These are phyloP conservation scores for Oxycera nigricornis DNA, from an alignment of 2,888 invertebrate species.

Conservation along the genomic window DNA sequence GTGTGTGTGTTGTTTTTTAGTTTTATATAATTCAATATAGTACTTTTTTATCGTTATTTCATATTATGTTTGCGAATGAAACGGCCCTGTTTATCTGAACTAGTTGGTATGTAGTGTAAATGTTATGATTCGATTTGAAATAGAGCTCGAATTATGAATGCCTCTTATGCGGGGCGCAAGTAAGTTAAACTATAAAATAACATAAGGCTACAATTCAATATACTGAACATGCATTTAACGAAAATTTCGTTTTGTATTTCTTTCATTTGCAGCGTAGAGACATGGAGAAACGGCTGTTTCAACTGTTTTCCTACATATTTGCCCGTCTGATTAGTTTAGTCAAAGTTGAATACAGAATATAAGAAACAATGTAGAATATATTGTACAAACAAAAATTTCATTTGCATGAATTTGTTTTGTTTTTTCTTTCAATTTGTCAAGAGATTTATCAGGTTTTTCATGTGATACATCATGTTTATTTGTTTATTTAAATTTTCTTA, in stretches of 20 bases:
- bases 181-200: background rate
- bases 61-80: slow-evolving; percentile 6
- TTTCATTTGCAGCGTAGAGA: slow-evolving; percentile 6
- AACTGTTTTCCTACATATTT: background rate
- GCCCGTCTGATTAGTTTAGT: background rate
- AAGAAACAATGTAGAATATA: background rate
- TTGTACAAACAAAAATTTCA: background rate
- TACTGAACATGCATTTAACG: slow-evolving; percentile 41
- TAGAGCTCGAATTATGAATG: background rate
- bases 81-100: slow-evolving; percentile 29
- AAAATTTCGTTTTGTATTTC: slow-evolving; percentile 38
- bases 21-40: slow-evolving; percentile 33
- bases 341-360: background rate
- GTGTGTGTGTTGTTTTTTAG: no score
- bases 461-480: slow-evolving; percentile 7
- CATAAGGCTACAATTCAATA: background rate
- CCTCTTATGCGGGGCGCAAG: background rate
- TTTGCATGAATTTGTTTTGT: background rate
- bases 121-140: background rate
- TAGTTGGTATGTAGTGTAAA: slow-evolving; percentile 1
- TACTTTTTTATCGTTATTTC: slow-evolving; percentile 6
- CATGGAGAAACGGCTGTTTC: background rate
- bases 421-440: background rate
- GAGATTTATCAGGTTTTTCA: background rate
- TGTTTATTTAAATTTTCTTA: slow-evolving; percentile 42